A percentile compares a stretch with the other conserved stretches of the same genome.
Conservation (phyloP, 2,797 vertebrate species). For the Pseudochromis fuscus region DNA sequence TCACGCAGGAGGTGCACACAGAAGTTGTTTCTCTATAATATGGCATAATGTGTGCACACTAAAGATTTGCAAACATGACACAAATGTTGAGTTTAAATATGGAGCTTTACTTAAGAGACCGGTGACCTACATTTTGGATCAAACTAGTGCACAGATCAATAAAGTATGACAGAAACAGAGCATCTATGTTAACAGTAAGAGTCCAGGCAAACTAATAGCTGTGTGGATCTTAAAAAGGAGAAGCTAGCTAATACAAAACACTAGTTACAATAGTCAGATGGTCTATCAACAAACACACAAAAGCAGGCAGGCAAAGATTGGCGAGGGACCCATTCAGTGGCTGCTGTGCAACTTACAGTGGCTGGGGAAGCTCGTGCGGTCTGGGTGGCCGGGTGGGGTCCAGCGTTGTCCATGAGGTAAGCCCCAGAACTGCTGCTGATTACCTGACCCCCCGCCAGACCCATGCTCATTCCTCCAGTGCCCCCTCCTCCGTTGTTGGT, state of each 20-base stretch:
- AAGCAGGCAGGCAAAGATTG: slow-evolving; percentile 27
- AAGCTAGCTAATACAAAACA: slow-evolving; percentile 1
- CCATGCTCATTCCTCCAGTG: slow-evolving; percentile 91
- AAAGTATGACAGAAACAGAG: slow-evolving; percentile 21
- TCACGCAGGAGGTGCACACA: slow-evolving; percentile 7
- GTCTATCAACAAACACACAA: slow-evolving; percentile 24
- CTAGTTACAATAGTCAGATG: slow-evolving; percentile 6
- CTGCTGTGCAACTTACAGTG: slow-evolving; percentile 87
- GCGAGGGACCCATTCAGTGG: not conserved
- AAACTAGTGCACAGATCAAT: slow-evolving; percentile 13
- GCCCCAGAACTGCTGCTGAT: slow-evolving; percentile 94
- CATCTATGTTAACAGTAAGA: not conserved
- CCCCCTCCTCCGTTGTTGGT: slow-evolving; percentile 93
- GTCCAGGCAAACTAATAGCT: slow-evolving; percentile 12
- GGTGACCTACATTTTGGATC: slow-evolving; percentile 3
- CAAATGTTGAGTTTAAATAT: slow-evolving; percentile 2
- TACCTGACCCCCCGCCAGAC: slow-evolving; percentile 92
- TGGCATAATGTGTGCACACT: not conserved
- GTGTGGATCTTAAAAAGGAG: slow-evolving; percentile 9
- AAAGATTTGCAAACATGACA: slow-evolving; percentile 10
- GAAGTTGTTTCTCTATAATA: slow-evolving; percentile 1
- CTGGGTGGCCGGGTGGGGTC: slow-evolving; percentile 91
- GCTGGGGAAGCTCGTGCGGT: slow-evolving; percentile 95
- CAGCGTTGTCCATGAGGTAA: slow-evolving; percentile 90
- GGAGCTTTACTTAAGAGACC: slow-evolving; percentile 6